A percentile compares a stretch with the other conserved stretches of the same genome.
Evolutionary conservation across 2,797 vertebrate species (phyloP).

Genomic region (Naso thynnoides): DNA sequence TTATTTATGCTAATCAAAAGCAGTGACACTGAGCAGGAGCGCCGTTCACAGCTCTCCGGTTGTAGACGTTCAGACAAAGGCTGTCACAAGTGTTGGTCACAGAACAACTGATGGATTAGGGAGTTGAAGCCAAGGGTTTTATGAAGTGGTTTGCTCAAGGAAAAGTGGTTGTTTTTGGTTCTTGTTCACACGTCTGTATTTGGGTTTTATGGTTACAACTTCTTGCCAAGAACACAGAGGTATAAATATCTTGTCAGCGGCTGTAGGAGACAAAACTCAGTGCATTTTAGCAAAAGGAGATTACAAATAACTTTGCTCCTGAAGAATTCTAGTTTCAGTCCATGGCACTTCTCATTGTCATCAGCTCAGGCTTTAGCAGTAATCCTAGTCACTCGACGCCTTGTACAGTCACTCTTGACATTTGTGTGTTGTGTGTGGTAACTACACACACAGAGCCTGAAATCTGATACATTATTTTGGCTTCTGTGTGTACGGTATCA

Average conservation of each 20-base stretch:
- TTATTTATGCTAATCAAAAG: conserved; percentile 85
- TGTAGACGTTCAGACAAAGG: conserved; percentile 77
- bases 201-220: conserved; percentile 49
- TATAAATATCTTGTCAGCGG: conserved; percentile 53
- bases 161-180: conserved; percentile 50
- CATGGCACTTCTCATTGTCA: conserved; percentile 77
- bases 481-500: conserved; percentile 76
- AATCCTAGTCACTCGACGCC: conserved; percentile 82
- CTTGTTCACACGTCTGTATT: conserved; percentile 60
- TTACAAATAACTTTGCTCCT: conserved; percentile 67
- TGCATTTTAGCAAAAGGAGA: conserved; percentile 44
- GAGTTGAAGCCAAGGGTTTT: conserved; percentile 67
- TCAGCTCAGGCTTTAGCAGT: conserved; percentile 76
- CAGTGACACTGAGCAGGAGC: conserved; percentile 75
- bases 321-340: conserved; percentile 60
- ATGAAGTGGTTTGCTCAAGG: conserved; percentile 63
- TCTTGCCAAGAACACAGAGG: conserved; percentile 52
- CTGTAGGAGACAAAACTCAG: conserved; percentile 34
- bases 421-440: conserved; percentile 79
- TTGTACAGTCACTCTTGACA: conserved; percentile 80
- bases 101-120: conserved; percentile 81
- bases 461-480: conserved; percentile 83
- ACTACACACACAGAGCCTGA: conserved; percentile 78
- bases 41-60: conserved; percentile 66
- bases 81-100: conserved; percentile 83